Percentiles rank a stretch among this genome's conserved stretches.
phyloP scores from a whole-genome alignment of 2,888 invertebrate genomes.

The Drosophila greeni region DNA sequence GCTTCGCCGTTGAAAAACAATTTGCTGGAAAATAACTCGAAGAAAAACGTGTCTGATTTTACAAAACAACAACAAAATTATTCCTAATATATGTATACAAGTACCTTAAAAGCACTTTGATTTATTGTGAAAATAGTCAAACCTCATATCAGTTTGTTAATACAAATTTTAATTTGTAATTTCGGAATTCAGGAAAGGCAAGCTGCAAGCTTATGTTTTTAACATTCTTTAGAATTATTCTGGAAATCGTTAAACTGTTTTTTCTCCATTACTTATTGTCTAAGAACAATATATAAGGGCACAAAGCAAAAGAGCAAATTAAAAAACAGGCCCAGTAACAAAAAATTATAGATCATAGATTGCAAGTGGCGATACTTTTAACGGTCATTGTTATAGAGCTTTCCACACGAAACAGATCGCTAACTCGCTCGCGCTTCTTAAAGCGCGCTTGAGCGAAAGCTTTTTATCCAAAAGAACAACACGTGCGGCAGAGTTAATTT shows the following conservation, averaged over 20 bases:
- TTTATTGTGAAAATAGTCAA: background rate
- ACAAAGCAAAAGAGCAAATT: too few species aligned
- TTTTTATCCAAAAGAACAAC: constrained; percentile 38
- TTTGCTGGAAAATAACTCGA: constrained; percentile 46
- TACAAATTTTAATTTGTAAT: background rate
- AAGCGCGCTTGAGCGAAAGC: constrained; percentile 43
- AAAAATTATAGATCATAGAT: too few species aligned
- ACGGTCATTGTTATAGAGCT: constrained; percentile 10
- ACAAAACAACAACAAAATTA: background rate
- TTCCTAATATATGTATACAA: background rate
- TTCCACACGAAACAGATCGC: constrained; percentile 52
- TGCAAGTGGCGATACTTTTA: constrained; percentile 11
- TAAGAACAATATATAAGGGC: too few species aligned
- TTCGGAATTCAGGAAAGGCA: background rate
- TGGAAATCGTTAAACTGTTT: too few species aligned
- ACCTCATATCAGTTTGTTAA: background rate
- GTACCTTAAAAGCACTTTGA: background rate
- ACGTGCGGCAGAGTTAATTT: constrained; percentile 32
- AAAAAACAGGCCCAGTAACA: too few species aligned
- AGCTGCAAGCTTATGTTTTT: too few species aligned
- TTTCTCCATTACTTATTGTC: too few species aligned
- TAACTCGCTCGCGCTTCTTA: constrained; percentile 16
- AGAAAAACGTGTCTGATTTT: constrained; percentile 2
- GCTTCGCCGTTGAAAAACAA: too few species aligned
- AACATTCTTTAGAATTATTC: too few species aligned